Evolutionary conservation across 2,888 invertebrate species (phyloP).

Genomic region (Fissipunctia ypsillon): DNA sequence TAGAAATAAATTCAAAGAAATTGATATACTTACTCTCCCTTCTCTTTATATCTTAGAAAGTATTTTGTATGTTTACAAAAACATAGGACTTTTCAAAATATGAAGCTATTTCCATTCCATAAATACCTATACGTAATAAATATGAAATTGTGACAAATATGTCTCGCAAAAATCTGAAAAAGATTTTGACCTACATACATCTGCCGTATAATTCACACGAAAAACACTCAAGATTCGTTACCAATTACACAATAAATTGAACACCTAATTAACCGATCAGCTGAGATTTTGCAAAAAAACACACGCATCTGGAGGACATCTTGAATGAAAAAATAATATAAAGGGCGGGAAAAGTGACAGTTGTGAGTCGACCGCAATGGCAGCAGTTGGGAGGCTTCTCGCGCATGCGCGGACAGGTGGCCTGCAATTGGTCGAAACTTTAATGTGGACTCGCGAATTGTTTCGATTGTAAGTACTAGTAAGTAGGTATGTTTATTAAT

Average conservation of each 20-base stretch:
- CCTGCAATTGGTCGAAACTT: constrained; percentile 68
- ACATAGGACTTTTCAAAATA: no score
- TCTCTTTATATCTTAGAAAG: no score
- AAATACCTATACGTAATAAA: no score
- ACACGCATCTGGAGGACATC: constrained; percentile 76
- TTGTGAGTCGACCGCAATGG: constrained; percentile 82
- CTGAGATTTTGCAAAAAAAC: constrained; percentile 83
- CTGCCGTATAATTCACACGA: constrained; percentile 81
- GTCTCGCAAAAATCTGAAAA: no score
- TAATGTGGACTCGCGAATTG: constrained; percentile 45
- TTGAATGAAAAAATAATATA: constrained; percentile 73
- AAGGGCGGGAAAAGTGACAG: constrained; percentile 83
- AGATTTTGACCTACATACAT: constrained; percentile 74
- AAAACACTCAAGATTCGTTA: constrained; percentile 71
- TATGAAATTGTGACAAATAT: no score
- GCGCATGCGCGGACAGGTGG: constrained; percentile 82
- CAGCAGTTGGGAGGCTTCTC: constrained; percentile 75
- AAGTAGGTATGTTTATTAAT: not conserved
- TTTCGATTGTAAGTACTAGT: constrained; percentile 13
- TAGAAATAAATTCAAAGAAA: no score
- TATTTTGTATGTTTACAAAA: no score
- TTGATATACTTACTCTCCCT: no score
- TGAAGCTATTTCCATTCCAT: no score
- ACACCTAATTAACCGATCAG: constrained; percentile 75
- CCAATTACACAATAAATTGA: constrained; percentile 77